Evolutionary conservation across 2,113 vertebrate species (phyloP).

Genomic region (Entosphenus tridentatus): DNA sequence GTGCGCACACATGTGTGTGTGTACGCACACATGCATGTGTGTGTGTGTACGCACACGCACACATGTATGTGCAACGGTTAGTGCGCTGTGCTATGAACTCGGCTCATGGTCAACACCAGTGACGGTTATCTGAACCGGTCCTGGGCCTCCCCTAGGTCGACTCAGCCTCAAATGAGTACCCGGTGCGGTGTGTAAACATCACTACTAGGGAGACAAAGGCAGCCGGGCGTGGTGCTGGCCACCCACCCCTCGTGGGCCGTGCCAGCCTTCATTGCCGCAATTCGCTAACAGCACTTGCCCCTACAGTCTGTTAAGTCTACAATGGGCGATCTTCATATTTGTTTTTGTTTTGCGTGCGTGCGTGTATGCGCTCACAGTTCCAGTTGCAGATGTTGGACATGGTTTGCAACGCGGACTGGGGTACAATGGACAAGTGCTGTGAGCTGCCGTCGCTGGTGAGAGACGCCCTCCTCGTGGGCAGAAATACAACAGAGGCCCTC

Average conservation of each 20-base stretch:
- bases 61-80: neutral
- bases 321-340: neutral
- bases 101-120: neutral
- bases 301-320: too few relatives aligned
- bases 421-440: slow-evolving; percentile 48
- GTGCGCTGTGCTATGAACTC: neutral
- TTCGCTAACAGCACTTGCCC: too few relatives aligned
- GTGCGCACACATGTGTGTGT: too few relatives aligned
- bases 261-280: too few relatives aligned
- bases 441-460: slow-evolving; percentile 53
- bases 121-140: neutral
- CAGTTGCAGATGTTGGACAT: slow-evolving; percentile 64
- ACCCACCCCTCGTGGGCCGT: too few relatives aligned
- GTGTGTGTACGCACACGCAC: neutral
- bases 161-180: too few relatives aligned
- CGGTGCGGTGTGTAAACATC: too few relatives aligned
- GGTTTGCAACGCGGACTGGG: slow-evolving; percentile 41
- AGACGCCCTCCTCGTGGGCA: neutral
- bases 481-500: too few relatives aligned
- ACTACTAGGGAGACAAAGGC: too few relatives aligned
- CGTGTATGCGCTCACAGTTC: slow-evolving; percentile 23
- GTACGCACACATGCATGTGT: neutral
- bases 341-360: neutral
- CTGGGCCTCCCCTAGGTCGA: too few relatives aligned
- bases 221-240: too few relatives aligned